Evolutionary conservation across 2,113 vertebrate species (phyloP), one percentile per base, ranked within the genome.

Genomic region (Hirundichthys speculiger): DNA sequence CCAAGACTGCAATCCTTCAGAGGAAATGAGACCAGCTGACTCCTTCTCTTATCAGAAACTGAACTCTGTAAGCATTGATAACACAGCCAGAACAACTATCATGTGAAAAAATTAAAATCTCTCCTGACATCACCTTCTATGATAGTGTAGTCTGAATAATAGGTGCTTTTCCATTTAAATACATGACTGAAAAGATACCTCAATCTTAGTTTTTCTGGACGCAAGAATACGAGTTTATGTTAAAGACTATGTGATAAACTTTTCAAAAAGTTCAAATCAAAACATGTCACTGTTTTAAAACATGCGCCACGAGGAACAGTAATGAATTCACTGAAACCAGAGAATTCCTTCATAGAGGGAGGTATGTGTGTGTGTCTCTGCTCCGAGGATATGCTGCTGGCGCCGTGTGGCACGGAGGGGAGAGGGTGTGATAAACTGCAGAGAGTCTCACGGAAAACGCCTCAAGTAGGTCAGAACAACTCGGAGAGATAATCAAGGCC

Each of bases 401-500:
- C 47, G 24, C 56, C 49, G 57, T 71, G 63, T 74, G 70, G 55
- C 58, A 65, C 39, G 3, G 22, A 67, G 6, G 30, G 30, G 30
- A 34, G 4, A 41, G 71, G 45, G 59, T 69, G 70, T 77, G 79
- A 83, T 68, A 79, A 84, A 87, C 85, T 80, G 80, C 73, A 64
- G 54, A 83, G 84, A 80, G 70, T 79, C 73, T 84, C 13, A 14
- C 53, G 64, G 54, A 85, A 86, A 86, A 86, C 16, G 63, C 82
- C 82, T 88, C 79, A 90, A 89, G 85, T 90, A 90, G 89, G 89
- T 88, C 90, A 88, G 64, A 58, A 25, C 73, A 57, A 81, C 81
- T 86, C 86, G 8, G 45, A 65, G 85, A 89, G 89, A 90, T 87
- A 88, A 91, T 87, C 84, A 86, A 86, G 86, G 82, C 84, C 77